phyloP scores from a whole-genome alignment of 1,140 invertebrate species.

The Trichogramma pretiosum region DNA sequence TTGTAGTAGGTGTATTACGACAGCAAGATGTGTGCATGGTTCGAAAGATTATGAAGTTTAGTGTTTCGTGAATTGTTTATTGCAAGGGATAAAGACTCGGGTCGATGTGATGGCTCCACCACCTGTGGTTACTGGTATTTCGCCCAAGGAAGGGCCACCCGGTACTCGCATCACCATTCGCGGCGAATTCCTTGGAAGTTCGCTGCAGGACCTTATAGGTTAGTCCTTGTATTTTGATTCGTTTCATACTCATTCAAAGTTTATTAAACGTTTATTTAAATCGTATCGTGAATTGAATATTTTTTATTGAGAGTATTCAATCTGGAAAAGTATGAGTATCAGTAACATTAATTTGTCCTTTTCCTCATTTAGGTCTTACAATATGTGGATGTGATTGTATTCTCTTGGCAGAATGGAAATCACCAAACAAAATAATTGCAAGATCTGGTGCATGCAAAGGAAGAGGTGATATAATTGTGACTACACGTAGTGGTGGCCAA shows the following conservation, averaged over 20 bases:
- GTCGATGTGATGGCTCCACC: constrained; percentile 56
- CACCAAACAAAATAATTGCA: constrained; percentile 92
- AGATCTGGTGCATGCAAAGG: constrained; percentile 89
- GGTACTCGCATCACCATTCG: constrained; percentile 92
- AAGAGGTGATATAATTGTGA: constrained; percentile 90
- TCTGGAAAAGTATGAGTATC: no score
- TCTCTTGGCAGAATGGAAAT: constrained; percentile 95
- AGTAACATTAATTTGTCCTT: constrained; percentile 1
- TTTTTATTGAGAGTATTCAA: no score
- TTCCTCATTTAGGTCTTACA: constrained; percentile 59
- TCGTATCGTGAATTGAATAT: no score
- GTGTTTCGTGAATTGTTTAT: no score
- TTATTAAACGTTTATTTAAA: no score
- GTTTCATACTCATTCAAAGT: no score
- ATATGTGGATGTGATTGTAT: constrained; percentile 95
- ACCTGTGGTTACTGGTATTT: constrained; percentile 90
- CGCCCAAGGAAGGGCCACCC: constrained; percentile 95
- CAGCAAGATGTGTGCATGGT: no score
- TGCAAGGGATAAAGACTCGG: not conserved
- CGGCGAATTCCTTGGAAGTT: constrained; percentile 88
- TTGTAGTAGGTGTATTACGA: no score
- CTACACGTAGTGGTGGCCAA: constrained; percentile 79
- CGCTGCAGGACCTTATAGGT: constrained; percentile 80
- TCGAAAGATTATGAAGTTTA: no score
- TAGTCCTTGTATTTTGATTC: no score